Conservation (phyloP, 1,140 invertebrate genomes). For the Drosophila murphyi region DNA sequence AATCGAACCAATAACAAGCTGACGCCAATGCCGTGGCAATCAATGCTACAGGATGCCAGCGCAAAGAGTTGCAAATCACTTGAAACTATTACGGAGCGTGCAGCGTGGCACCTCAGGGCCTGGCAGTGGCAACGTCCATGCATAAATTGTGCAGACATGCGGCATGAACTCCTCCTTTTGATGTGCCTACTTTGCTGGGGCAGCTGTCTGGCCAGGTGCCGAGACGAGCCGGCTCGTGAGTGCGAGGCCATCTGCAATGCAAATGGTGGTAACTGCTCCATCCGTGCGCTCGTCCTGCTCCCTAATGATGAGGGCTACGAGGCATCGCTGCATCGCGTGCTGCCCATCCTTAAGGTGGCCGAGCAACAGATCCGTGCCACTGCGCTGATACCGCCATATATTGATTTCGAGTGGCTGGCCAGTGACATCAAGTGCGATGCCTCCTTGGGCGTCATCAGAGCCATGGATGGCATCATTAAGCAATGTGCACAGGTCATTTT, state of each 20-base stretch:
- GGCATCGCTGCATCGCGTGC: conserved; percentile 85
- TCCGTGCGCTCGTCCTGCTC: conserved; percentile 86
- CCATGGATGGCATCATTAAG: conserved; percentile 88
- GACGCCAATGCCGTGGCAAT: conserved; percentile 25
- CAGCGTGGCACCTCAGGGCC: background rate
- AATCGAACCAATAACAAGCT: background rate
- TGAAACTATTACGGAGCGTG: conserved; percentile 13
- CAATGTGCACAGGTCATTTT: conserved; percentile 90
- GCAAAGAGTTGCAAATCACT: conserved; percentile 21
- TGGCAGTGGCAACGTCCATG: background rate
- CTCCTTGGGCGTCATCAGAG: conserved; percentile 88
- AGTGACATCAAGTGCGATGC: conserved; percentile 90
- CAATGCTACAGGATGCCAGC: conserved; percentile 18
- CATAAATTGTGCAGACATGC: conserved; percentile 22
- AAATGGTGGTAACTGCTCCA: conserved; percentile 84
- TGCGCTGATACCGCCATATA: conserved; percentile 85
- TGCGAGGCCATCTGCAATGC: conserved; percentile 85
- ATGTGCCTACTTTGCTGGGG: conserved; percentile 27
- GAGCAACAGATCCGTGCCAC: conserved; percentile 85
- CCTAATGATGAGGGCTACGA: conserved; percentile 85
- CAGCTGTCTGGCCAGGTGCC: conserved; percentile 66
- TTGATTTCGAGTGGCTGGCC: conserved; percentile 86
- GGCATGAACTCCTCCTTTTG: conserved; percentile 18
- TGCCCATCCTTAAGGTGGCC: conserved; percentile 87
- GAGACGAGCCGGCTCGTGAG: conserved; percentile 81